A percentile compares a stretch with the other conserved stretches of the same genome.
Conservation (phyloP, 2,888 invertebrate species). For the Diarsia brunnea region DNA sequence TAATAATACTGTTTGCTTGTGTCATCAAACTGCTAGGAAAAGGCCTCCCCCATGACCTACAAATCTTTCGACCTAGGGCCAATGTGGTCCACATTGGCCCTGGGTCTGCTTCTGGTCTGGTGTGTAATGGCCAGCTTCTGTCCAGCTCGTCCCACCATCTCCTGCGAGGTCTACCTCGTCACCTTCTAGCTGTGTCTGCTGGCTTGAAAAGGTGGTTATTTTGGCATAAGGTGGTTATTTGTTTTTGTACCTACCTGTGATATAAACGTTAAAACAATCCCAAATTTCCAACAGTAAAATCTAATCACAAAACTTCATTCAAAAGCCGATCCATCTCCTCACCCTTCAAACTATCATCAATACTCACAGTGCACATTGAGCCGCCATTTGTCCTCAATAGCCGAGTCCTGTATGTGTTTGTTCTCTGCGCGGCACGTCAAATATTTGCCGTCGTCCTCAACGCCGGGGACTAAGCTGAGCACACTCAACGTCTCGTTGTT, state of each 20-base stretch:
- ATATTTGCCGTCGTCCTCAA: constrained; percentile 97
- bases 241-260: not conserved
- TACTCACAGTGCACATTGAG: constrained; percentile 97
- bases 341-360: constrained; percentile 42
- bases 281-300: not conserved
- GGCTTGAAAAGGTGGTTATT: too few species aligned
- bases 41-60: too few species aligned
- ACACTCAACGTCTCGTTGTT: constrained; percentile 96
- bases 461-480: constrained; percentile 95
- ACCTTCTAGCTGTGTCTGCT: too few species aligned
- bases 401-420: constrained; percentile 95
- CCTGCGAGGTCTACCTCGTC: too few species aligned
- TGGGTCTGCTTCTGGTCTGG: too few species aligned
- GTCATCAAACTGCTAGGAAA: too few species aligned
- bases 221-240: too few species aligned
- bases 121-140: too few species aligned
- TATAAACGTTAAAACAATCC: not conserved
- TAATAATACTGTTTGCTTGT: too few species aligned
- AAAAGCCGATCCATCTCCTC: constrained; percentile 29
- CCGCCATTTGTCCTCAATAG: constrained; percentile 96
- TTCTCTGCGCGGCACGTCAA: constrained; percentile 97
- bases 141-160: too few species aligned
- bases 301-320: not conserved
- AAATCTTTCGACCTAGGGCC: too few species aligned
- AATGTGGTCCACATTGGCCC: too few species aligned